A percentile compares a stretch with the other conserved stretches of the same genome.
Evolutionary conservation across 2,113 vertebrate species (phyloP).

Genomic region (Sakesphorus luctuosus): DNA sequence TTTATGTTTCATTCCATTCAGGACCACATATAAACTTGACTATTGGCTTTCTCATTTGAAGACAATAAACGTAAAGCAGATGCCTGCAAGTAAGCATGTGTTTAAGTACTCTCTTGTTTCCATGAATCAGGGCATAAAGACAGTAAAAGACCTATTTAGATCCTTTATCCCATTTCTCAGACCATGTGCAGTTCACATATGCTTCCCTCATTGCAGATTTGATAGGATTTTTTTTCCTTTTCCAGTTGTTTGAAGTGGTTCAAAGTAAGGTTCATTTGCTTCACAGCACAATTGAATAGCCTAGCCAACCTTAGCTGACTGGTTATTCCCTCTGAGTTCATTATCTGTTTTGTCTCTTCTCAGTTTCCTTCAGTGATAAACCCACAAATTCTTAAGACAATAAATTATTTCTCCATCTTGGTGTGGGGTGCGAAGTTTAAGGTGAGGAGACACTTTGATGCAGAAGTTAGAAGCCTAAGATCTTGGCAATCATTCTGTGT

Average conservation of each 20-base stretch:
- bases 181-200: constrained; percentile 20
- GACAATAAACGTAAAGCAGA: constrained; percentile 26
- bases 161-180: constrained; percentile 24
- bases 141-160: constrained; percentile 32
- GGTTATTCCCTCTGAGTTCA: neutral
- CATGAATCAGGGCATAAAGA: constrained; percentile 49
- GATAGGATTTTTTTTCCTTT: neutral
- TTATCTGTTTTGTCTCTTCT: neutral
- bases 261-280: neutral
- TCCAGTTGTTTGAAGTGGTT: neutral
- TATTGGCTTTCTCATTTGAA: constrained; percentile 32
- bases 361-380: neutral
- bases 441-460: neutral
- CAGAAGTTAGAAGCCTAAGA: neutral
- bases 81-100: constrained; percentile 15
- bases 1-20: constrained; percentile 7
- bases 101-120: constrained; percentile 51
- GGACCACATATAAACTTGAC: neutral
- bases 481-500: neutral
- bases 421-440: accelerated
- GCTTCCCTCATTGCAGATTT: constrained; percentile 8
- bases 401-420: neutral
- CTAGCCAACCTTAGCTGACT: neutral
- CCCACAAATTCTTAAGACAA: neutral
- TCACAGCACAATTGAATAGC: neutral